A percentile compares a stretch with the other conserved stretches of the same genome.
These are phyloP conservation scores for Drosophila pectinifera DNA, from an alignment of 1,140 invertebrate species.

Conservation along the genomic window DNA sequence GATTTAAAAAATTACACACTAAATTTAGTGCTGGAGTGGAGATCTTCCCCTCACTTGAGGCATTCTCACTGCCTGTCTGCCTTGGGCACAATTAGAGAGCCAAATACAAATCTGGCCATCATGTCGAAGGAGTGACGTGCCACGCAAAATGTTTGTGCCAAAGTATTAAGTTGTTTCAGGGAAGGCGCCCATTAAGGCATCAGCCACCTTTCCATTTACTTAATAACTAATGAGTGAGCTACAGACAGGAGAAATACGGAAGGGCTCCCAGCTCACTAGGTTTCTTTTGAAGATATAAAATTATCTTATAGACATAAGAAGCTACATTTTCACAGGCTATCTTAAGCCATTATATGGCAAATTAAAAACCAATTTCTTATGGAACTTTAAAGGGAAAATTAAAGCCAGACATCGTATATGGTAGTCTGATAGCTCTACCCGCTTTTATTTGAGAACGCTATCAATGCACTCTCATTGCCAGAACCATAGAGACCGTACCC, in stretches of 20 bases:
- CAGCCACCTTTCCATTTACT: not conserved
- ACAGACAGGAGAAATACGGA: too few relatives aligned
- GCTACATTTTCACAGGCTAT: too few relatives aligned
- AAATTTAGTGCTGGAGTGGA: conserved; percentile 72
- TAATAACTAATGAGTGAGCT: too few relatives aligned
- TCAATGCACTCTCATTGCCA: conserved; percentile 19
- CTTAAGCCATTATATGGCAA: too few relatives aligned
- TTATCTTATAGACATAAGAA: too few relatives aligned
- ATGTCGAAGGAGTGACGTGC: conserved; percentile 31
- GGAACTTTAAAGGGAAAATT: not conserved
- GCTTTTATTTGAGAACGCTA: conserved; percentile 37
- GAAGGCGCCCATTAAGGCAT: too few relatives aligned
- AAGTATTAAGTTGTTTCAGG: not conserved
- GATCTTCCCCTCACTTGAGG: not conserved
- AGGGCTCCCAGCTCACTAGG: too few relatives aligned
- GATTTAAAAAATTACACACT: conserved; percentile 80
- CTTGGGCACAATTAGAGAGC: conserved; percentile 66
- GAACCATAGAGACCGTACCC: conserved; percentile 5
- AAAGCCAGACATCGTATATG: conserved; percentile 31
- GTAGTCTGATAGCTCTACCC: conserved; percentile 27
- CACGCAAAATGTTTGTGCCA: not conserved
- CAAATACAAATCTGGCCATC: conserved; percentile 67
- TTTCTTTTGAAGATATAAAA: too few relatives aligned
- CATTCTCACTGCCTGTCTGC: conserved; percentile 16
- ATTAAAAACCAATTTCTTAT: not conserved